Evolutionary conservation across 2,888 invertebrate species (phyloP).

Genomic region (Pyrrhia umbra): DNA sequence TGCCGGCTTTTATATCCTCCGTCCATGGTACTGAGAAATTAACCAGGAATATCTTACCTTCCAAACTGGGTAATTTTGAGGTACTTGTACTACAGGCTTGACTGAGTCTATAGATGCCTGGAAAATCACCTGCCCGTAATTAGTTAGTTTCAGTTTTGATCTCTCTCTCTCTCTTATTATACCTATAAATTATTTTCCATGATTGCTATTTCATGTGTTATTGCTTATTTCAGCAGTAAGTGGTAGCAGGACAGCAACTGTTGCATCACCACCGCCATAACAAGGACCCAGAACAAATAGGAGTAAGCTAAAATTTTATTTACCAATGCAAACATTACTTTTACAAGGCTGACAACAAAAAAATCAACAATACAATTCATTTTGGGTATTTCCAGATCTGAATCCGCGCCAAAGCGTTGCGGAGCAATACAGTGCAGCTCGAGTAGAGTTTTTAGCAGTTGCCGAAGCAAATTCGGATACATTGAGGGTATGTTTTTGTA

Average conservation of each 20-base stretch:
- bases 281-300: neutral
- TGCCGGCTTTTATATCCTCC: too few relatives aligned
- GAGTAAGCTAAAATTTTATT: conserved; percentile 1
- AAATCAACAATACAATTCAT: neutral
- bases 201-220: neutral
- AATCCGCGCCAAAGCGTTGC: neutral
- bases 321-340: neutral
- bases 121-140: too few relatives aligned
- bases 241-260: neutral
- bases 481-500: too few relatives aligned
- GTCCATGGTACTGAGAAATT: too few relatives aligned
- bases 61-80: too few relatives aligned
- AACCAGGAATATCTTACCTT: too few relatives aligned
- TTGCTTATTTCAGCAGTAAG: conserved; percentile 1
- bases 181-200: neutral
- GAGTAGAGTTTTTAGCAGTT: neutral
- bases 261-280: neutral
- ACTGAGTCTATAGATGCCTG: too few relatives aligned
- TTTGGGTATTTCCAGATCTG: neutral
- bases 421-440: neutral
- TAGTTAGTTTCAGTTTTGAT: neutral
- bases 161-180: too few relatives aligned
- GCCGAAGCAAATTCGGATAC: neutral
- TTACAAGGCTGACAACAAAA: neutral
- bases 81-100: too few relatives aligned